Percentiles rank a stretch among this genome's conserved stretches.
These are phyloP conservation scores for Nasonia giraulti DNA, from an alignment of 1,140 invertebrate genomes.

Conservation along the genomic window DNA sequence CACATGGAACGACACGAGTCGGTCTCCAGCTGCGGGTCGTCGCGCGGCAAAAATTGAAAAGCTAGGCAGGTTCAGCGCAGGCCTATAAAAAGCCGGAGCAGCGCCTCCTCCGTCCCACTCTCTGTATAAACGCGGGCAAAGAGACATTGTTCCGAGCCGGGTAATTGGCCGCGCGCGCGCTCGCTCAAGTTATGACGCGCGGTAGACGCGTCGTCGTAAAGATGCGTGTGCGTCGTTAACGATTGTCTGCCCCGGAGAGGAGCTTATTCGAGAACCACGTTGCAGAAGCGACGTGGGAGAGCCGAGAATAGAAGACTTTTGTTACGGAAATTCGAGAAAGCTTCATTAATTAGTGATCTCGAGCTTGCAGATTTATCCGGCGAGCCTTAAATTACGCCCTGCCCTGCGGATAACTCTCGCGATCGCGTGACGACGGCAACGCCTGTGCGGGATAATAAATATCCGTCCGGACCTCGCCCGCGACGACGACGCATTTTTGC, in stretches of 20 bases:
- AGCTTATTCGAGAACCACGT: not conserved
- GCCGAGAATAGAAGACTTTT: not conserved
- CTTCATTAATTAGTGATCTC: not conserved
- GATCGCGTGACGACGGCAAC: constrained; percentile 41
- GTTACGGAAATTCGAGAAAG: not conserved
- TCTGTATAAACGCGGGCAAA: not conserved
- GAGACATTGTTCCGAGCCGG: constrained; percentile 17
- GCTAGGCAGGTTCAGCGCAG: constrained; percentile 29
- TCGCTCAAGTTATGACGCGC: constrained; percentile 36
- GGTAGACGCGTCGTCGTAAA: constrained; percentile 38
- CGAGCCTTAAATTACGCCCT: constrained; percentile 20
- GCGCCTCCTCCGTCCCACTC: not conserved
- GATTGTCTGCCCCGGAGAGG: constrained; percentile 17
- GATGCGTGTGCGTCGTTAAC: constrained; percentile 28
- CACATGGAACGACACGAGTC: not conserved
- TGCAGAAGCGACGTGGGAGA: not conserved
- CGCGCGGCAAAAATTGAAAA: constrained; percentile 37
- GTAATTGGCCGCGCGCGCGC: constrained; percentile 34
- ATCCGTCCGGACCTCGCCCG: not conserved
- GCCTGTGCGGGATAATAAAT: constrained; percentile 18
- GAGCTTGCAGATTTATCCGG: not conserved
- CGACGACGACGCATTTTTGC: constrained; percentile 5
- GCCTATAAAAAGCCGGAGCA: constrained; percentile 24
- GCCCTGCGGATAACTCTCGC: not conserved
- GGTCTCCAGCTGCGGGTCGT: not conserved